phyloP scores from a whole-genome alignment of 2,113 vertebrate species.

The Artemisiospiza belli region DNA sequence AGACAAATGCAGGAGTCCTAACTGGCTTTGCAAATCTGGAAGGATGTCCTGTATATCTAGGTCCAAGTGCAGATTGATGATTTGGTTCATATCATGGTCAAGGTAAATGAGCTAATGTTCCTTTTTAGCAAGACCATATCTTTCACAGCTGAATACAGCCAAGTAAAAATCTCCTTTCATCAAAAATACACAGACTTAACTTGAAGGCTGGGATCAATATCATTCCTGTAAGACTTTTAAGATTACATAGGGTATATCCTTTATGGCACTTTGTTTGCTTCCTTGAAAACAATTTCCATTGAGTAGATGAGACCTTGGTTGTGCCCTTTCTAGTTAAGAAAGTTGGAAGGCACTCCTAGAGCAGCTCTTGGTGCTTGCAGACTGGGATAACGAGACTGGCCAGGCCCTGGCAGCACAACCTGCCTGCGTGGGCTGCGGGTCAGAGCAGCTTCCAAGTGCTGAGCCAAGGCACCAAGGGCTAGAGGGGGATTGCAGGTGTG shows the following conservation, averaged over 20 bases:
- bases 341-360: not conserved
- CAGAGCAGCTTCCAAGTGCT: not conserved
- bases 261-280: not conserved
- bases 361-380: not conserved
- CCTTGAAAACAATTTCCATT: not conserved
- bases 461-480: not conserved
- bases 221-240: not conserved
- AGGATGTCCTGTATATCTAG: not conserved
- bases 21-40: not conserved
- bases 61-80: not conserved
- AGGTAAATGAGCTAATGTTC: not conserved
- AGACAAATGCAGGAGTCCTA: not conserved
- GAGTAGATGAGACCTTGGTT: not conserved
- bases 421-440: not conserved
- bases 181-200: not conserved
- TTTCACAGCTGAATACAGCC: not conserved
- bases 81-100: not conserved
- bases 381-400: accelerated
- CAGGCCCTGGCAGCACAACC: not conserved
- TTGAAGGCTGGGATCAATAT: not conserved
- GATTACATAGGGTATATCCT: not conserved
- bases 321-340: not conserved
- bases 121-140: not conserved
- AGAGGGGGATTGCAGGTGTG: not conserved
- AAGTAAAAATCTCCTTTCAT: not conserved